Evolutionary conservation across 1,140 invertebrate genomes (phyloP).

Genomic region (Trinorchestia longiramus): DNA sequence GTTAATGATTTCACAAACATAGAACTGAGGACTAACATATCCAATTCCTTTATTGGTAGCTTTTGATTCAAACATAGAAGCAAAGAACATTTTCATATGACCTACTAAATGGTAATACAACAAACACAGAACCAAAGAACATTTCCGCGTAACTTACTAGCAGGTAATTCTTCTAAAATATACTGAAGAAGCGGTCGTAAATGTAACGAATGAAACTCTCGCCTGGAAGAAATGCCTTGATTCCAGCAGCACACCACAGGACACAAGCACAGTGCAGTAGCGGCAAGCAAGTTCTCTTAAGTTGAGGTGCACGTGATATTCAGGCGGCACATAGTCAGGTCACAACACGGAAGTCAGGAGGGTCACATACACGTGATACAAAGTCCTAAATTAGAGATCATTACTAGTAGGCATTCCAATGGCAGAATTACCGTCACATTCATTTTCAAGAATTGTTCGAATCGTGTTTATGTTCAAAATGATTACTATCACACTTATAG

Average conservation of each 20-base stretch:
- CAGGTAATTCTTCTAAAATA: background rate
- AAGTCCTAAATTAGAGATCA: background rate
- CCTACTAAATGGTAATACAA: background rate
- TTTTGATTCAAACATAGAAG: background rate
- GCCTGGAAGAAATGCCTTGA: background rate
- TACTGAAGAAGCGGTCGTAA: background rate
- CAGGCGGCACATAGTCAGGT: background rate
- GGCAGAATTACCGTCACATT: background rate
- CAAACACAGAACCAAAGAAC: background rate
- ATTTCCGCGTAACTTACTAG: background rate
- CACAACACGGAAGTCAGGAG: background rate
- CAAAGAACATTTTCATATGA: background rate
- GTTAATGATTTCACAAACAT: no score
- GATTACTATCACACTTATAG: no score
- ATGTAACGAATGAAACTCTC: background rate
- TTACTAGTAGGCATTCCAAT: background rate
- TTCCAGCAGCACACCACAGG: background rate
- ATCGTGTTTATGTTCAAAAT: no score
- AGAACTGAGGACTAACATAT: no score
- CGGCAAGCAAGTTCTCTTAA: background rate
- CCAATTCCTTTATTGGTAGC: no score
- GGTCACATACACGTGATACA: background rate
- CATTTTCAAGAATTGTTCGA: no score
- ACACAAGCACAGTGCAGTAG: background rate
- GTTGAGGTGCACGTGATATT: background rate